A percentile compares a stretch with the other conserved stretches of the same genome.
Evolutionary conservation across 2,888 invertebrate species (phyloP).

Genomic region (Drosophila gaucha): DNA sequence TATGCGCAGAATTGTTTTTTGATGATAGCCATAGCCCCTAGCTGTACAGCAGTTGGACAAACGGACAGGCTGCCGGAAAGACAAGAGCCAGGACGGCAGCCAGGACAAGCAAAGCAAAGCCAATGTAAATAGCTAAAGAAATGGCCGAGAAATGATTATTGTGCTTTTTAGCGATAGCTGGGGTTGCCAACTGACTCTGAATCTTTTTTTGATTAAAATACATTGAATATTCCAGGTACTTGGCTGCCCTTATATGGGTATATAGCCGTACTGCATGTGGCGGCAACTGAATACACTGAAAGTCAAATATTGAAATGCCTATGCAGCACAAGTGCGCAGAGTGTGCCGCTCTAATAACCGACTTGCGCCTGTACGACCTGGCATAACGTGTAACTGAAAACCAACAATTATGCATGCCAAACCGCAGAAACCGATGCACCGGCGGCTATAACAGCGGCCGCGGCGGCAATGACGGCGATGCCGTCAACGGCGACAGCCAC

Average conservation of each 20-base stretch:
- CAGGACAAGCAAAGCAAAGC: conserved; percentile 19
- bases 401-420: conserved; percentile 78
- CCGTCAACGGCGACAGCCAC: conserved; percentile 47
- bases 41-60: conserved; percentile 21
- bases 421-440: conserved; percentile 74
- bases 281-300: conserved; percentile 16
- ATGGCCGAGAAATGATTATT: conserved; percentile 71
- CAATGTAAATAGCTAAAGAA: conserved; percentile 59
- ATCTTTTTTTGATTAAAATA: conserved; percentile 58
- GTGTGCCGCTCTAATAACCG: conserved; percentile 37
- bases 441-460: conserved; percentile 30
- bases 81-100: neutral
- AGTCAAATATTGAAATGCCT: conserved; percentile 37
- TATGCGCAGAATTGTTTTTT: conserved; percentile 76
- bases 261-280: neutral
- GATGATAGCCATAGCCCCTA: conserved; percentile 65
- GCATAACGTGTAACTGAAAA: conserved; percentile 72
- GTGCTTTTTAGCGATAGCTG: conserved; percentile 20
- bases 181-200: conserved; percentile 34
- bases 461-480: conserved; percentile 20
- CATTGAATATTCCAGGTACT: conserved; percentile 31
- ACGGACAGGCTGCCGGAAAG: conserved; percentile 5
- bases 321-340: conserved; percentile 13
- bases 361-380: conserved; percentile 27
- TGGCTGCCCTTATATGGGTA: neutral